Conservation (phyloP, 2,113 vertebrate genomes). For the Pavo muticus region DNA sequence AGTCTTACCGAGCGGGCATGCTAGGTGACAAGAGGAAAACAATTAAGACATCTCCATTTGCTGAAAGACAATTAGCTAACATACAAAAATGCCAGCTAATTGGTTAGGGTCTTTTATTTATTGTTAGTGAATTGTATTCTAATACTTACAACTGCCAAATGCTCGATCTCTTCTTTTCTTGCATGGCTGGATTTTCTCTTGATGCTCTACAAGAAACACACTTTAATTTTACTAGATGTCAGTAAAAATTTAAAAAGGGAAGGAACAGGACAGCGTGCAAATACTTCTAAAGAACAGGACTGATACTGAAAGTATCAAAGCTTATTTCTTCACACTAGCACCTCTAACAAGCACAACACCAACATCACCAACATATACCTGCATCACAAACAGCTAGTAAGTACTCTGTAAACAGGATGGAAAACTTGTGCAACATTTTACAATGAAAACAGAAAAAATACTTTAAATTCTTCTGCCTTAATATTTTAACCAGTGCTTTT, state of each 20-base stretch:
- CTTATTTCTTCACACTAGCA: background rate
- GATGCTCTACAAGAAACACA: conserved; percentile 85
- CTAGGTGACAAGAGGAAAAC: conserved; percentile 68
- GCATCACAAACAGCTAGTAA: background rate
- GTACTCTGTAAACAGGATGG: background rate
- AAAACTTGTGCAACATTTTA: background rate
- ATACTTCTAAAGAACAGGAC: fast-evolving
- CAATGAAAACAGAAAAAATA: background rate
- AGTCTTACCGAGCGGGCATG: conserved; percentile 72
- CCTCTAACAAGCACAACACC: background rate
- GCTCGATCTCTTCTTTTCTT: conserved; percentile 98
- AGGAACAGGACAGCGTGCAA: background rate
- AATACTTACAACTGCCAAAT: conserved; percentile 98
- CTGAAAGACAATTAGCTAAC: conserved; percentile 26
- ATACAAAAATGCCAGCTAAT: conserved; percentile 28
- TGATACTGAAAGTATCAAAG: background rate
- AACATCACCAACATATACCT: background rate
- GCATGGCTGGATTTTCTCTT: conserved; percentile 91
- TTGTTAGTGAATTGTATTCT: background rate
- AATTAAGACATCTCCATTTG: conserved; percentile 43
- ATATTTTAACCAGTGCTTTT: background rate
- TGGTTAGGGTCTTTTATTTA: background rate
- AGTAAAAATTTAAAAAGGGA: background rate
- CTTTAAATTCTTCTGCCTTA: background rate
- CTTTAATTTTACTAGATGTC: conserved; percentile 28